Evolutionary conservation across 2,797 vertebrate genomes (phyloP), one percentile per base, ranked within the genome.

Genomic region (Lepilemur septentrionalis): DNA sequence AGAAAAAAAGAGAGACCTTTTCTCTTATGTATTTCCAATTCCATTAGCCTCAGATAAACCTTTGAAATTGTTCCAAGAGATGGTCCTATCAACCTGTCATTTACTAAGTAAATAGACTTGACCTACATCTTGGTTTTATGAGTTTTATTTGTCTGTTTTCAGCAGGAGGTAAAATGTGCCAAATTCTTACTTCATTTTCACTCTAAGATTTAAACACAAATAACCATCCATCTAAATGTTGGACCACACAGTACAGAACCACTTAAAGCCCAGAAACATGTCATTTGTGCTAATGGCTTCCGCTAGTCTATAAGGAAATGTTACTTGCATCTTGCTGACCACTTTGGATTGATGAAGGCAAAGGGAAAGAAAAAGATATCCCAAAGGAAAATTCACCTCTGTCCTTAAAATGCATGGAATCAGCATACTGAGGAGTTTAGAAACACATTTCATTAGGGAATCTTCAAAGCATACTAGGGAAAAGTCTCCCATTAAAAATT

Each of bases 181-280:
- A 97, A 96, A 90, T 78, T 73, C 59, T 97, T 90, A 95, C 88
- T 92, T 95, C 92, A 96, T 92, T 97, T 95, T 93, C 65, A 92
- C 70, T 93, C 75, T 96, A 89, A 95, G 59, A 32, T 73, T 98
- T 98, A 98, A 97, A 94, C 48, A 87, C 67, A 82, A 97, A 97
- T 75, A 92, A 89, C 46, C 61, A 85, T 98, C 97, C 92, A 97
- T 97, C 95, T 97, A 96, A 90, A 80, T 79, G 86, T 96, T 82
- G 63, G 95, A 91, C 83, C 73, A 81, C 82, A 89, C 22, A 50
- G 81, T 50, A 76, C 8, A 94, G 41, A 97, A 88, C 52, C 84
- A 97, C 96, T 97, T 97, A 97, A 92, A 76, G 67, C 81, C 81
- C 72, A 95, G 84, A 43, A 92, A 97, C 72, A 91, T 86, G 63